These are phyloP conservation scores for Apistogramma diplotaenia DNA, from an alignment of 2,113 vertebrate genomes.

Conservation along the genomic window DNA sequence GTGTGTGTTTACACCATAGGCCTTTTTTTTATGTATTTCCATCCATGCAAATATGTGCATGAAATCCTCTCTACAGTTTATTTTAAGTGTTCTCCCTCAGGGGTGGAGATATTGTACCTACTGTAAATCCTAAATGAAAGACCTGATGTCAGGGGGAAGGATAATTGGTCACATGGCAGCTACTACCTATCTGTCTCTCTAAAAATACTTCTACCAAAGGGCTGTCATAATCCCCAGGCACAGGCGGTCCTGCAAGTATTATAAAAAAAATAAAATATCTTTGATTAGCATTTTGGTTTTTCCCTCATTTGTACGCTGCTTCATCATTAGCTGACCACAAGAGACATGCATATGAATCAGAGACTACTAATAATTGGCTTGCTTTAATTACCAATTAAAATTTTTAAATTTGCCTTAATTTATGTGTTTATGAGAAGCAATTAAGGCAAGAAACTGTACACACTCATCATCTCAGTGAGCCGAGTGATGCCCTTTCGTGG, in stretches of 20 bases:
- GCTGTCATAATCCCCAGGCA: neutral
- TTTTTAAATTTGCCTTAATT: neutral
- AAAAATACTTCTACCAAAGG: neutral
- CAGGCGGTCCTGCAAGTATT: neutral
- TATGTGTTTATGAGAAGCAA: neutral
- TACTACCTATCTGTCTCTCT: neutral
- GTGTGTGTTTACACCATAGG: neutral
- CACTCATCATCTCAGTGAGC: neutral
- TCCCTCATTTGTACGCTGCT: neutral
- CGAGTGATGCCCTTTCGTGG: neutral
- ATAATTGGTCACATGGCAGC: neutral
- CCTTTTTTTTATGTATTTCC: neutral
- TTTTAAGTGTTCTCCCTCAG: conserved; percentile 22
- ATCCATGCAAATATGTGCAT: neutral
- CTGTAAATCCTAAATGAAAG: conserved; percentile 29
- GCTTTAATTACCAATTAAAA: neutral
- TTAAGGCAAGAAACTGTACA: neutral
- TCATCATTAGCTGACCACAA: neutral
- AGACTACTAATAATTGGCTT: neutral
- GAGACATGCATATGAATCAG: neutral
- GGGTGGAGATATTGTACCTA: neutral
- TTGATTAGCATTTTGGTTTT: neutral
- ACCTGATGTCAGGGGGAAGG: neutral
- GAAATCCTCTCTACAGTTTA: conserved; percentile 10
- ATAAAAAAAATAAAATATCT: neutral